Evolutionary conservation across 2,113 vertebrate species (phyloP).

Genomic region (Accipiter cooperii): DNA sequence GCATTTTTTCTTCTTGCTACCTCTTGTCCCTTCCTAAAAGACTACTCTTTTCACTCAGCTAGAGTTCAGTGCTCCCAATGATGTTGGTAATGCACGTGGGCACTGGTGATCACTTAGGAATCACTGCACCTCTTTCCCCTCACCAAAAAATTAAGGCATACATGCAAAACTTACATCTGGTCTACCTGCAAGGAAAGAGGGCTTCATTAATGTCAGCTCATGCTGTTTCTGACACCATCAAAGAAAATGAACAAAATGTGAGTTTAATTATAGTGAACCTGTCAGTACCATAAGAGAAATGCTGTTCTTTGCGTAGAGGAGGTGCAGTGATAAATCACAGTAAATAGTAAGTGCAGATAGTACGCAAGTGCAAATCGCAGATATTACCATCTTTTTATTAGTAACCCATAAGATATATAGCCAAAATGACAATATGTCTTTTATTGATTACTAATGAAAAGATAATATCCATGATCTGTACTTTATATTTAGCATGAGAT

Average conservation of each 20-base stretch:
- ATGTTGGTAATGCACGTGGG: accelerated
- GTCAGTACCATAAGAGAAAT: neutral
- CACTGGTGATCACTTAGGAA: neutral
- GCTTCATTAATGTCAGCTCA: neutral
- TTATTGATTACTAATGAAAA: neutral
- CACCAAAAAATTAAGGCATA: neutral
- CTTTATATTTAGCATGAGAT: neutral
- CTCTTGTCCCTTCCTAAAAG: neutral
- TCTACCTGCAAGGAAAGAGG: neutral
- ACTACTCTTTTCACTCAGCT: neutral
- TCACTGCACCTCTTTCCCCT: neutral
- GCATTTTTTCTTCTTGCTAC: neutral
- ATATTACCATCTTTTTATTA: neutral
- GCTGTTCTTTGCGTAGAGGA: neutral
- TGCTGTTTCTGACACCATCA: neutral
- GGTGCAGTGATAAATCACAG: neutral
- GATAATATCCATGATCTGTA: neutral
- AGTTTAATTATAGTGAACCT: neutral
- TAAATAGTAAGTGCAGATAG: neutral
- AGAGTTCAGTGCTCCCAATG: neutral
- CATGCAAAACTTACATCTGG: neutral
- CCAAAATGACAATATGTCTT: neutral
- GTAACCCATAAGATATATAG: neutral
- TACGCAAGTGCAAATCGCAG: neutral
- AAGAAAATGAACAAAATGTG: neutral